Base-by-base conservation (phyloP, 2,113 vertebrate genomes). In the Ranitomeya variabilis region DNA sequence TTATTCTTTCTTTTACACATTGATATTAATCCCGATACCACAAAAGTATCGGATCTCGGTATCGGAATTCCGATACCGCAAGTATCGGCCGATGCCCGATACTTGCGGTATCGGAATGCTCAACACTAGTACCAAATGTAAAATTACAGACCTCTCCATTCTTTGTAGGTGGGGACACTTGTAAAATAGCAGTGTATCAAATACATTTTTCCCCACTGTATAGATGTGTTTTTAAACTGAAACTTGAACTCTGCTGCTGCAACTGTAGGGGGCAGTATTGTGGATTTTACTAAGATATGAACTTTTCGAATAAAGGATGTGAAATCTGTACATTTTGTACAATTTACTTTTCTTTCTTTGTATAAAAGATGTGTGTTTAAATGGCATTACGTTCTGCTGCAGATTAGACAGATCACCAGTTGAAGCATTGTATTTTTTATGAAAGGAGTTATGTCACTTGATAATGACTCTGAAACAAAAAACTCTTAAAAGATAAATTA, bases 401-500 rank as follows among this genome's bases (percentile, higher is more conserved):
- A 71, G 69, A 79, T 54, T 21, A 79, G 77, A 79, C 54, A 21
- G 77, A 19, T 82, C 12, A 64, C 16, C 18, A 67, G 45, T 83
- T 51, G 37, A 51, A 15, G 51, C 81, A 83, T 62, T 82, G 37
- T 64, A 67, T 83, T 45, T 69, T 82, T 83, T 66, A 51, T 54
- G 45, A 83, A 62, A 15, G 51, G 26, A 83, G 26, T 66, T 83
- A 62, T 83, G 26, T 83, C 60, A 83, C 45, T 69, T 83, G 81
- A 19, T 66, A 83, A 60, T 52, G 31, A 19, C 81, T 67, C 6
- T 64, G 59, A 19, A 82, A 82, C 19, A 52, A 67, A 83, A 83
- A 83, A 51, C 66, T 16, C 37, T 64, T 64, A 31, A 45, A 67
- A 83, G 62, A 83, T 54, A 83, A 83, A 69, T 67, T 67, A 67